phyloP scores from a whole-genome alignment of 2,113 vertebrate genomes.

The Hystrix brachyura region DNA sequence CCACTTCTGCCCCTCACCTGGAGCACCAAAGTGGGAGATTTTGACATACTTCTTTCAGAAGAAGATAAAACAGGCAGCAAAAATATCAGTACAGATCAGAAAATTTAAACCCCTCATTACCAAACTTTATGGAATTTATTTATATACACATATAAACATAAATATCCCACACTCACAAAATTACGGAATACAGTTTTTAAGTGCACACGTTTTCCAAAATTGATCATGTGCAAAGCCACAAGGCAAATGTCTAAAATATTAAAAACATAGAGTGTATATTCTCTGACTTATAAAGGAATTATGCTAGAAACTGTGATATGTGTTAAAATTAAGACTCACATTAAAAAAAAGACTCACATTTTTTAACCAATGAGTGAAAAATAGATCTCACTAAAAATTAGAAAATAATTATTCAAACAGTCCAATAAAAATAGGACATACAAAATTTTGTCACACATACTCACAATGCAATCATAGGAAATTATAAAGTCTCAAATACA shows the following conservation, averaged over 20 bases:
- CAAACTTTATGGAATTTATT: background rate
- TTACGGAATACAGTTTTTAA: background rate
- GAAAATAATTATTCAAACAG: background rate
- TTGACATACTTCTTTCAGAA: background rate
- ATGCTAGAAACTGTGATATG: background rate
- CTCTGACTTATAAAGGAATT: background rate
- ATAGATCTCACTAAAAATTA: background rate
- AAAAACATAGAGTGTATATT: background rate
- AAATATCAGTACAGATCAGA: background rate
- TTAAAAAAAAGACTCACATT: background rate
- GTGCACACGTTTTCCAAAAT: background rate
- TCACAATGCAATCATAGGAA: background rate
- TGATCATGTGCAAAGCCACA: background rate
- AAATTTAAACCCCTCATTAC: background rate
- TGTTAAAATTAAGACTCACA: background rate
- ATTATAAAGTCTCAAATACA: background rate
- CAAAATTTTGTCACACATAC: background rate
- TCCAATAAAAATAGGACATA: background rate
- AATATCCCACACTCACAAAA: background rate
- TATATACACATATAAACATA: background rate
- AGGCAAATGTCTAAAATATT: background rate
- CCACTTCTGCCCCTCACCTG: background rate
- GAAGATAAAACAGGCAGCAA: background rate
- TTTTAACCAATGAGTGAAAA: background rate
- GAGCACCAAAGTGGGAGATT: background rate